Evolutionary conservation across 1,140 invertebrate species (phyloP).

Genomic region (Cephus cinctus): DNA sequence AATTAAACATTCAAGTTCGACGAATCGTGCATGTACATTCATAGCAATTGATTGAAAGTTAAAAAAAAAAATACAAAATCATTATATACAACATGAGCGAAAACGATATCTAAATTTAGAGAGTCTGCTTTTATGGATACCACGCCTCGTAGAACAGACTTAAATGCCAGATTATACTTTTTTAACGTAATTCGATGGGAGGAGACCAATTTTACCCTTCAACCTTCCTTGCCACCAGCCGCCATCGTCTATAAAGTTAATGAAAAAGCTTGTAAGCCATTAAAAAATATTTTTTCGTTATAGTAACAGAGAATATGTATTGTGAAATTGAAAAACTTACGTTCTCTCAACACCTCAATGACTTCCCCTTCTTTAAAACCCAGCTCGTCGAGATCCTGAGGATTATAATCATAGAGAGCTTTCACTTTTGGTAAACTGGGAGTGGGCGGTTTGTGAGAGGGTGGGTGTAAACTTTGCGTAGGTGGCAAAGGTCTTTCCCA

Average conservation of each 20-base stretch:
- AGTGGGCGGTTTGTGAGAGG: constrained; percentile 35
- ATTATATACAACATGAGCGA: no score
- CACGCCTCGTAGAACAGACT: no score
- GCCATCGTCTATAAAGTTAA: constrained; percentile 60
- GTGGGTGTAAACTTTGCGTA: constrained; percentile 41
- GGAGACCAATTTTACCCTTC: constrained; percentile 62
- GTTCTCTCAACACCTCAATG: constrained; percentile 67
- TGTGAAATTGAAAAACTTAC: constrained; percentile 44
- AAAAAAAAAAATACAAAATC: no score
- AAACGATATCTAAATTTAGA: no score
- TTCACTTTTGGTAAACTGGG: constrained; percentile 58
- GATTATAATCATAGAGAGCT: constrained; percentile 68
- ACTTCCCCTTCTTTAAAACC: constrained; percentile 64
- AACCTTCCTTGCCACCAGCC: constrained; percentile 71
- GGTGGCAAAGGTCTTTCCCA: constrained; percentile 16
- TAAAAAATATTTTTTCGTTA: constrained; percentile 10
- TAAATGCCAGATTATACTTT: no score
- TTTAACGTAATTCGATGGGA: constrained; percentile 70
- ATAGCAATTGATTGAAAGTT: no score
- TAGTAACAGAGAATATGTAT: background rate
- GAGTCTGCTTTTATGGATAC: no score
- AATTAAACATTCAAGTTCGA: no score
- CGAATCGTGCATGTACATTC: no score
- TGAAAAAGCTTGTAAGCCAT: constrained; percentile 13
- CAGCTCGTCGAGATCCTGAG: constrained; percentile 70